Percentiles rank a stretch among this genome's conserved stretches.
These are phyloP conservation scores for Cisticola juncidis DNA, from an alignment of 2,113 vertebrate species.

Conservation along the genomic window DNA sequence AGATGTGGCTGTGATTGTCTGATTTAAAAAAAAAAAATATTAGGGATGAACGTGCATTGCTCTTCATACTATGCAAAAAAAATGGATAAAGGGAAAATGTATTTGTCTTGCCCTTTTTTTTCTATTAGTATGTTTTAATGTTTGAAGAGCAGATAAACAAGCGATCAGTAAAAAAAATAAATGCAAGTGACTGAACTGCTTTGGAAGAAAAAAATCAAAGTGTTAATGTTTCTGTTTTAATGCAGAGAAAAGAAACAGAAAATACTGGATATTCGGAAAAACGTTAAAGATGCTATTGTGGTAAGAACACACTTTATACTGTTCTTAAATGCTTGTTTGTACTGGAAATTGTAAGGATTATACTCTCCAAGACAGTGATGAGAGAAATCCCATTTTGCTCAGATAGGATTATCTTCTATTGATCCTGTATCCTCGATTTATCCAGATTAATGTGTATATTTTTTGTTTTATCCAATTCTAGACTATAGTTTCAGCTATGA, in stretches of 20 bases:
- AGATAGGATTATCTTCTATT: constrained; percentile 50
- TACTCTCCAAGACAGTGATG: constrained; percentile 22
- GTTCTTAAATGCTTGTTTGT: constrained; percentile 13
- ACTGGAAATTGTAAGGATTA: background rate
- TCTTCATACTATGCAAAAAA: background rate
- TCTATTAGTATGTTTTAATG: background rate
- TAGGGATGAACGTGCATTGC: background rate
- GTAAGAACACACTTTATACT: constrained; percentile 79
- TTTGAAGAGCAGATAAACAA: constrained; percentile 26
- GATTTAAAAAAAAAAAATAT: background rate
- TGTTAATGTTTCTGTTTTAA: constrained; percentile 65
- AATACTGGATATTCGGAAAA: constrained; percentile 99
- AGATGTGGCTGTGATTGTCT: background rate
- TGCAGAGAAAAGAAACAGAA: constrained; percentile 99
- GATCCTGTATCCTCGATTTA: constrained; percentile 38
- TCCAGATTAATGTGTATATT: constrained; percentile 33
- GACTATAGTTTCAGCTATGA: constrained; percentile 99
- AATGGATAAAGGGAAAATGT: background rate
- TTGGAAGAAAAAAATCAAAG: background rate
- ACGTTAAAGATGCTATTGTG: constrained; percentile 99
- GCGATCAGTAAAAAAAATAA: background rate
- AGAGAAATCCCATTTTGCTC: constrained; percentile 68
- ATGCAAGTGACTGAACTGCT: background rate
- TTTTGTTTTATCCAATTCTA: constrained; percentile 69
- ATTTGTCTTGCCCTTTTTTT: background rate